phyloP scores from a whole-genome alignment of 30 jellyfish, hydroid and myxozoan genomes.

The Nemopilema nomurai region DNA sequence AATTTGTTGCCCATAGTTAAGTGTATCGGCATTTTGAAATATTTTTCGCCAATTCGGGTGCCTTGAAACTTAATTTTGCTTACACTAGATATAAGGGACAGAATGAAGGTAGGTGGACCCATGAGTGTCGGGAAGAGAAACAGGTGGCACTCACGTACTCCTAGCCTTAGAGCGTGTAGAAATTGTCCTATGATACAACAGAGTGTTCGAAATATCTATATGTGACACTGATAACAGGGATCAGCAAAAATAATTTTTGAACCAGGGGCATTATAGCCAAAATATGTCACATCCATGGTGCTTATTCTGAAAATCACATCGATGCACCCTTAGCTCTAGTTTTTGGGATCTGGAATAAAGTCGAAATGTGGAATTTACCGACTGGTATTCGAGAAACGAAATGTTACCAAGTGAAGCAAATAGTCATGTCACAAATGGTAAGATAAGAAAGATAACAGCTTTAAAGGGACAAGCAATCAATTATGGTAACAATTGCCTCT shows the following conservation, averaged over 20 bases:
- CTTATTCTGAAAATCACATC: slow-evolving; percentile 22
- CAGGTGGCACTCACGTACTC: too few relatives aligned
- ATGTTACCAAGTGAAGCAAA: slow-evolving; percentile 15
- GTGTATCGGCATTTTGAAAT: too few relatives aligned
- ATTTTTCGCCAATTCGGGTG: too few relatives aligned
- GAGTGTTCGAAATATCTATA: too few relatives aligned
- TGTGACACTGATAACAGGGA: slow-evolving; percentile 7
- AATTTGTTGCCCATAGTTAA: too few relatives aligned
- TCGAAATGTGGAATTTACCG: slow-evolving; percentile 8
- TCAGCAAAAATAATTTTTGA: slow-evolving; percentile 10
- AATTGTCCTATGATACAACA: too few relatives aligned
- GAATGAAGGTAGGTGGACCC: too few relatives aligned
- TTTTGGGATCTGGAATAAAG: slow-evolving; percentile 16
- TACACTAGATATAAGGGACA: too few relatives aligned
- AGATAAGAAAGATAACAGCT: slow-evolving; percentile 14
- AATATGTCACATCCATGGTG: slow-evolving; percentile 8
- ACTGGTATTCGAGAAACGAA: background rate
- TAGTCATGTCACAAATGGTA: slow-evolving; percentile 13
- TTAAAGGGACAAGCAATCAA: background rate
- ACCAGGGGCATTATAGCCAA: slow-evolving; percentile 17
- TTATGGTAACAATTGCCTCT: slow-evolving; percentile 13
- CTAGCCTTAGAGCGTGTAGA: too few relatives aligned
- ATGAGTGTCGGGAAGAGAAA: too few relatives aligned
- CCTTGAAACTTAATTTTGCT: too few relatives aligned
- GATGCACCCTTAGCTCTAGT: slow-evolving; percentile 23